phyloP scores from a whole-genome alignment of 2,797 vertebrate genomes.

The Tarsius wallacei region DNA sequence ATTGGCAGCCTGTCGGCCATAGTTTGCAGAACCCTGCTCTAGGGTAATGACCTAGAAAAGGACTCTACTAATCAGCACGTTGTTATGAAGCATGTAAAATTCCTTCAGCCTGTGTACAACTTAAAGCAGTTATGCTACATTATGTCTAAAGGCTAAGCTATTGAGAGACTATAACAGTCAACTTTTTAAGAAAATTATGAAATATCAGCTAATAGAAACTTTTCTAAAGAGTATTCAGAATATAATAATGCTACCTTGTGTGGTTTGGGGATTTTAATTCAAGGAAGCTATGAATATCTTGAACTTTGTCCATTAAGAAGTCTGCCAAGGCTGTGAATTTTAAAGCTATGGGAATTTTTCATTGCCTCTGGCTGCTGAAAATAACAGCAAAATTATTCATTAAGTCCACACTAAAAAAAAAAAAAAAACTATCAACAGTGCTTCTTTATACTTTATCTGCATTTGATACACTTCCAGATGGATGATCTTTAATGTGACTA shows the following conservation, averaged over 20 bases:
- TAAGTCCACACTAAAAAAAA: slow-evolving; percentile 82
- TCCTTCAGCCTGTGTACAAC: slow-evolving; percentile 47
- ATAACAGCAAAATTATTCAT: slow-evolving; percentile 86
- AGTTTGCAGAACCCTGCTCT: neutral
- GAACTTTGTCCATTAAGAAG: slow-evolving; percentile 88
- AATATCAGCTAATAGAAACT: slow-evolving; percentile 75
- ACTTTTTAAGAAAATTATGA: slow-evolving; percentile 85
- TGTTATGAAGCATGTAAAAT: neutral
- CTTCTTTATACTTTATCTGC: slow-evolving; percentile 83
- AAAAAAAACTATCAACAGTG: slow-evolving; percentile 70
- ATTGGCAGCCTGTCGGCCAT: neutral
- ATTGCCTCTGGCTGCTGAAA: slow-evolving; percentile 79
- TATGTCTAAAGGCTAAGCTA: slow-evolving; percentile 58
- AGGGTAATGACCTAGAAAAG: slow-evolving; percentile 19
- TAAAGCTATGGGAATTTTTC: slow-evolving; percentile 89
- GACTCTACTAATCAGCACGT: neutral
- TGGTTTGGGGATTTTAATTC: slow-evolving; percentile 75
- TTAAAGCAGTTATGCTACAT: slow-evolving; percentile 19
- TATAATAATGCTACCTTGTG: slow-evolving; percentile 87
- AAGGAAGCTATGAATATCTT: slow-evolving; percentile 83
- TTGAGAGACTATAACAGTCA: slow-evolving; percentile 63
- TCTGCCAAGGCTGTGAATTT: slow-evolving; percentile 86
- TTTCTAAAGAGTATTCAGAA: slow-evolving; percentile 77
- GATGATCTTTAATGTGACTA: slow-evolving; percentile 73
- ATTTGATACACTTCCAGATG: slow-evolving; percentile 74